Conservation (phyloP, 2,888 invertebrate species). For the Oligia latruncula region DNA sequence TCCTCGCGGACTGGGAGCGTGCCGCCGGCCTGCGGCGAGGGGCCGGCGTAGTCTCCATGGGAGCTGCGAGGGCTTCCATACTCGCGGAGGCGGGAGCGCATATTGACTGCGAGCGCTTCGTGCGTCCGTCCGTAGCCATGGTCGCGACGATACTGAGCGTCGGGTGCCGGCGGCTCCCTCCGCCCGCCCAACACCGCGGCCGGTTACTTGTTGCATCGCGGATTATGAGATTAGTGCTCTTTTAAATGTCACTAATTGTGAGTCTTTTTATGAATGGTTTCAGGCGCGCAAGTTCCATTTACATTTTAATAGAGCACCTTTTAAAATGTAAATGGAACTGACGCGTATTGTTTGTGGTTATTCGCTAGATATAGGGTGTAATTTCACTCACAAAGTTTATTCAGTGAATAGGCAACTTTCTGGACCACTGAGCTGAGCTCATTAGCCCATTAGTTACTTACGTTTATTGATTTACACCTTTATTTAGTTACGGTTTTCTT, state of each 20-base stretch:
- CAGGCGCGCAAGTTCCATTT: constrained; percentile 1
- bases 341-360: constrained; percentile 21
- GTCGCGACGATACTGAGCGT: constrained; percentile 87
- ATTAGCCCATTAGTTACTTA: constrained; percentile 54
- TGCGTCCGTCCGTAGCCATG: constrained; percentile 92
- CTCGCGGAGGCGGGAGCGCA: constrained; percentile 93
- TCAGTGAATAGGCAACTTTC: constrained; percentile 56
- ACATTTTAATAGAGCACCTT: not conserved
- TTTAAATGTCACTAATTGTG: constrained; percentile 80
- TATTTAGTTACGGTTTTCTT: constrained; percentile 54
- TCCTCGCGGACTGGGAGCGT: constrained; percentile 94
- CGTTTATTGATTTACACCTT: constrained; percentile 56
- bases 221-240: constrained; percentile 78
- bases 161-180: constrained; percentile 45
- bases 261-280: constrained; percentile 68
- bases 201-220: constrained; percentile 85
- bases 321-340: constrained; percentile 29
- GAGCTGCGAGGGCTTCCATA: constrained; percentile 91
- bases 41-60: constrained; percentile 89
- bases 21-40: constrained; percentile 92
- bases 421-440: constrained; percentile 56
- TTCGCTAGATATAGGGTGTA: constrained; percentile 21
- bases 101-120: constrained; percentile 94
- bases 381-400: constrained; percentile 49
- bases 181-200: constrained; percentile 71